Evolutionary conservation across 2,888 invertebrate species (phyloP).

Genomic region (Spialia ferax): DNA sequence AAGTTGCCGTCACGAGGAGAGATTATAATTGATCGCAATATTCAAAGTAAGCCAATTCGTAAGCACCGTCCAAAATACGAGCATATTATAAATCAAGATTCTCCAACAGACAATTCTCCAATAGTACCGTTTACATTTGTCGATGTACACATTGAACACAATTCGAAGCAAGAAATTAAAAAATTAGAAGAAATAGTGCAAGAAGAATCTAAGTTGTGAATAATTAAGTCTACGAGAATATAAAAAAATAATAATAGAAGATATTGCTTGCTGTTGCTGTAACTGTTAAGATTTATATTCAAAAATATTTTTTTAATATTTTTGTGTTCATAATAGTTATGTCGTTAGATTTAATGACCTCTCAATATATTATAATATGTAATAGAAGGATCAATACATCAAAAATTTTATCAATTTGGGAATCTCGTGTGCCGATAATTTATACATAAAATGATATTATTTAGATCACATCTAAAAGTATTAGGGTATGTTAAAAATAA

Average conservation of each 20-base stretch:
- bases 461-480: slow-evolving; percentile 7
- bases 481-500: not conserved
- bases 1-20: slow-evolving; percentile 72
- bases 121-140: slow-evolving; percentile 71
- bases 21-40: slow-evolving; percentile 57
- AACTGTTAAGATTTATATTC: not conserved
- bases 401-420: slow-evolving; percentile 19
- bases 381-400: not conserved
- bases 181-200: slow-evolving; percentile 57
- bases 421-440: slow-evolving; percentile 30
- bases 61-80: slow-evolving; percentile 68
- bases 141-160: slow-evolving; percentile 68
- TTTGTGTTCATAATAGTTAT: not conserved
- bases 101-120: slow-evolving; percentile 63
- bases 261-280: not conserved
- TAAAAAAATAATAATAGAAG: not conserved
- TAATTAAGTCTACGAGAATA: not conserved
- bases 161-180: slow-evolving; percentile 52
- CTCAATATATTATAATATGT: slow-evolving; percentile 12
- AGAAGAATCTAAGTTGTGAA: slow-evolving; percentile 75
- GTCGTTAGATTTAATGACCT: not conserved
- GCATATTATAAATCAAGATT: slow-evolving; percentile 66
- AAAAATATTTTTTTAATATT: not conserved
- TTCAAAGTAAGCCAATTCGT: slow-evolving; percentile 54
- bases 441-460: slow-evolving; percentile 24